Percentiles rank a stretch among this genome's conserved stretches.
These are phyloP conservation scores for Turritopsis dohrnii DNA, from an alignment of 30 jellyfish, hydroid and myxozoan species.

Conservation along the genomic window DNA sequence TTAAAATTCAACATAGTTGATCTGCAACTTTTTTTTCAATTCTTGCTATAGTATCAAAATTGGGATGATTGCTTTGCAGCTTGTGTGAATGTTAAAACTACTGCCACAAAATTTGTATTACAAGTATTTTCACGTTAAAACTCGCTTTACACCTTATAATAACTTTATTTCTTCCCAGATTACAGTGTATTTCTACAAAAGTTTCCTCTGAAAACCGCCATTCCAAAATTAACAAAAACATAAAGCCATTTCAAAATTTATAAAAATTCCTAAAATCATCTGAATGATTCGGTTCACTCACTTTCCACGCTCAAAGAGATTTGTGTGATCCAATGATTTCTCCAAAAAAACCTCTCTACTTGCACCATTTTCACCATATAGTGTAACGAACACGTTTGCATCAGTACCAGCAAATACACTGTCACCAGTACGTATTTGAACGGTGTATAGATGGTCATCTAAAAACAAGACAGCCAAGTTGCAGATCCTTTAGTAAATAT, in stretches of 20 bases:
- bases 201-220: neutral
- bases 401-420: slow-evolving; percentile 20
- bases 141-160: no score
- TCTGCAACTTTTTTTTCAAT: no score
- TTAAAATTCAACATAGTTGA: no score
- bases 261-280: neutral
- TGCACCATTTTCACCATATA: slow-evolving; percentile 8
- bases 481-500: no score
- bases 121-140: no score
- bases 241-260: neutral
- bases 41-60: no score
- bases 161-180: no score
- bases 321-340: neutral
- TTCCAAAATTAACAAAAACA: neutral
- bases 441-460: neutral
- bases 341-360: neutral
- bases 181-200: no score
- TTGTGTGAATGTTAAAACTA: no score
- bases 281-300: neutral
- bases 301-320: slow-evolving; percentile 20
- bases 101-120: no score
- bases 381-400: slow-evolving; percentile 23
- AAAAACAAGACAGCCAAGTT: neutral
- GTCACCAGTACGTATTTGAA: slow-evolving; percentile 23
- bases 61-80: no score